These are phyloP conservation scores for Cosmia trapezina DNA, from an alignment of 2,888 invertebrate genomes.

Conservation along the genomic window DNA sequence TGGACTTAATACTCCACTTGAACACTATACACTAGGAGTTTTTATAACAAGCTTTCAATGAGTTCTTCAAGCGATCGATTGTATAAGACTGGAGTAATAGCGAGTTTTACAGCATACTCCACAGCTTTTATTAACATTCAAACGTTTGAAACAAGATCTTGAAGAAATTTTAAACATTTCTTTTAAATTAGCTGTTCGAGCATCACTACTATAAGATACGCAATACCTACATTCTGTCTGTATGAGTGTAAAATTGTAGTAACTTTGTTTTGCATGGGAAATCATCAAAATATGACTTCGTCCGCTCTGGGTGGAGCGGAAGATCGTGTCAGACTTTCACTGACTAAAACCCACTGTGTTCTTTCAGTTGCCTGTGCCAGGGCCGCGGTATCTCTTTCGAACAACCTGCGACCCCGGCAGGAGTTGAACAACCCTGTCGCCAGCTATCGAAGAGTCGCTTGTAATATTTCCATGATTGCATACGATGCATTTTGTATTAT, in stretches of 20 bases:
- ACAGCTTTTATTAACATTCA: slow-evolving; percentile 31
- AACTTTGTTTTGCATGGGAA: too few species aligned
- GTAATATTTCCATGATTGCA: neutral
- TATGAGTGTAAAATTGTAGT: neutral
- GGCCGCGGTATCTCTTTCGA: too few species aligned
- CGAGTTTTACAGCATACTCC: slow-evolving; percentile 27
- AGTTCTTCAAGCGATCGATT: slow-evolving; percentile 32
- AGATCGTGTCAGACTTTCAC: too few species aligned
- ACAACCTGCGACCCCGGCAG: too few species aligned
- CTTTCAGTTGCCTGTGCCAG: too few species aligned
- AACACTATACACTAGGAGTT: neutral
- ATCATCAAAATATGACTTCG: too few species aligned
- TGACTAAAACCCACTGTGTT: too few species aligned
- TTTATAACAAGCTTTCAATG: slow-evolving; percentile 34
- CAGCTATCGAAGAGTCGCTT: neutral
- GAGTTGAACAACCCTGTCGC: neutral
- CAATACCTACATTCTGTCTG: neutral
- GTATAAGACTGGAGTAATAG: slow-evolving; percentile 5
- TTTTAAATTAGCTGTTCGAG: neutral
- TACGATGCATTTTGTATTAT: neutral
- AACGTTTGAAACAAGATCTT: slow-evolving; percentile 7
- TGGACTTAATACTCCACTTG: slow-evolving; percentile 2
- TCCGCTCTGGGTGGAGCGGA: too few species aligned
- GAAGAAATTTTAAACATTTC: slow-evolving; percentile 7
- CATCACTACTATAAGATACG: neutral